Base-by-base conservation (phyloP, 2,888 invertebrate species). In the Oscheius onirici region DNA sequence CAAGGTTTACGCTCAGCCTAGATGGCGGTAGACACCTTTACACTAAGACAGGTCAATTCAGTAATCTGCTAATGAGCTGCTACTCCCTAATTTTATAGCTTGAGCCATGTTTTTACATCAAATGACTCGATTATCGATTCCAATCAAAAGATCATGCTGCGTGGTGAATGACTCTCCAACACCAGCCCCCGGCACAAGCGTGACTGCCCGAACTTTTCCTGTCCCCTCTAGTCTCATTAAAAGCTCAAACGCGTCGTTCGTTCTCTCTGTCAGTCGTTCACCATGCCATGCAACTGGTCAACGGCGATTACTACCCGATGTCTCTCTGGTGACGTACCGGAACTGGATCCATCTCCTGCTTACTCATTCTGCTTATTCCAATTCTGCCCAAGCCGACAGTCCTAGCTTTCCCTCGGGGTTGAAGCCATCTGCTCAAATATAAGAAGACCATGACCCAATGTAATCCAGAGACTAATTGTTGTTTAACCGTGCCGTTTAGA, bases 1-100 rank as follows among this genome's bases (percentile, higher is more conserved):
- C 66, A 66, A 66, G 66, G 66, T 66, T 66, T 66, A 66, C 66
- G 66, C 66, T 52, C 66, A 54, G 63, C 66, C 66, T 54, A 66
- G 54, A 66, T 66, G 66, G 66, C 66, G 66, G 66, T 54, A 52
- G 63, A 63, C 63, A 63, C 63, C 26, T 63, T 63, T 63, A 63
- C 63, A 63, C 63, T 63, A 34, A 15, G 34, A 28, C 26, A 63
- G 46, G 26, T 49, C 46, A 63, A 28, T 49, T 63, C 57, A 17
- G 28, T 46, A n/a, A 63, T 63, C 8, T 34, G 34, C 34, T 34
- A 34, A 34, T 8, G 34, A 34, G 34, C 34, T 34, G 5, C 34
- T 34, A 34, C 5, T 34, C 34, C 34, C 8, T 8, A 3, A 6
- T 34, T 34, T 34, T 8, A 34, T 34, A 3, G 3, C 34, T 34